Evolutionary conservation across 2,797 vertebrate species (phyloP).

Genomic region (Lagorchestes hirsutus): DNA sequence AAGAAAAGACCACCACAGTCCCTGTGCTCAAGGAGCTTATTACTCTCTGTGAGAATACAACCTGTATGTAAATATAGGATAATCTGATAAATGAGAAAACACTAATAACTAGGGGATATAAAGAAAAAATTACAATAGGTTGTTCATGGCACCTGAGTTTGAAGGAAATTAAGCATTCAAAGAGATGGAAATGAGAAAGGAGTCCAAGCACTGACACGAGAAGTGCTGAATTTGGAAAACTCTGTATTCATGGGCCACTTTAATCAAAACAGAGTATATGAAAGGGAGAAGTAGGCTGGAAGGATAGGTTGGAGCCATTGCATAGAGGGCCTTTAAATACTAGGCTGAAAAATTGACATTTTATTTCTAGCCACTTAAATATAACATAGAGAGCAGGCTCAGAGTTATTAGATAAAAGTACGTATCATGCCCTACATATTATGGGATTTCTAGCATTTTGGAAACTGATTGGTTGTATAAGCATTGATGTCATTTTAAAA

Average conservation of each 20-base stretch:
- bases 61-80: background rate
- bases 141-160: background rate
- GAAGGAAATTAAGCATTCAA: background rate
- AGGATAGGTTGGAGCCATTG: background rate
- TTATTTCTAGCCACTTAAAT: background rate
- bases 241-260: background rate
- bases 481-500: conserved; percentile 24
- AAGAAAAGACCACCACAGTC: background rate
- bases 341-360: background rate
- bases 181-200: background rate
- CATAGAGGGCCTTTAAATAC: background rate
- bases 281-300: background rate
- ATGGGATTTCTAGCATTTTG: background rate
- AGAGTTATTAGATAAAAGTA: conserved; percentile 1
- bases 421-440: background rate
- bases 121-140: background rate
- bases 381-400: background rate
- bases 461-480: conserved; percentile 19
- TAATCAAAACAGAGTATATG: background rate
- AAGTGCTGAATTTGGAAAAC: background rate
- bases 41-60: background rate
- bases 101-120: background rate
- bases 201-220: background rate
- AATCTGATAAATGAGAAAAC: background rate
- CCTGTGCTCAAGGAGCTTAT: background rate